Conservation (phyloP, 2,113 vertebrate genomes). For the Sitta europaea region DNA sequence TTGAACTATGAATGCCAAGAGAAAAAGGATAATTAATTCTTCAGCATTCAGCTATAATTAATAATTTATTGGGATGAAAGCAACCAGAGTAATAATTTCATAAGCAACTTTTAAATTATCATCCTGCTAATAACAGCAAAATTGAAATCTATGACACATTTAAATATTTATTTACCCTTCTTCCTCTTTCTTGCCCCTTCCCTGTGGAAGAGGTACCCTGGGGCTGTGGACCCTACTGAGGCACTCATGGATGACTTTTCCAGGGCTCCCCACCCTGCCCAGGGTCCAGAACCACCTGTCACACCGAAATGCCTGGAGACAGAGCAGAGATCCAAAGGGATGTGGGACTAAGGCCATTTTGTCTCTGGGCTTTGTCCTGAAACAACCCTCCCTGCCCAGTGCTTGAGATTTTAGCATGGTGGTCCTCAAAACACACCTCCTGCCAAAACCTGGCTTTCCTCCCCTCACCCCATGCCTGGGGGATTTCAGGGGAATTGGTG, state of each 20-base stretch:
- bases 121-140: background rate
- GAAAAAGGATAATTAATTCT: background rate
- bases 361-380: background rate
- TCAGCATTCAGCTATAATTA: background rate
- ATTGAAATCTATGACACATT: background rate
- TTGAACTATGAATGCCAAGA: background rate
- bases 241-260: fast-evolving
- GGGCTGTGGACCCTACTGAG: fast-evolving
- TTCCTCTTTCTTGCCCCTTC: background rate
- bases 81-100: background rate
- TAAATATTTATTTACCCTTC: background rate
- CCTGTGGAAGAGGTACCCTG: fast-evolving
- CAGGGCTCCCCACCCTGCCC: no score
- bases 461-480: background rate
- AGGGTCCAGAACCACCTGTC: fast-evolving
- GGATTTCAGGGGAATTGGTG: background rate
- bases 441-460: fast-evolving
- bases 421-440: background rate
- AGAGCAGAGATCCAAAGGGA: background rate
- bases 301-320: fast-evolving
- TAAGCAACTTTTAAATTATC: fast-evolving
- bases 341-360: background rate
- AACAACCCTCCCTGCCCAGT: fast-evolving
- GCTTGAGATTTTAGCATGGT: background rate
- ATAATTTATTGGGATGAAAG: background rate